phyloP scores from a whole-genome alignment of 64 coral and sea anemone species.

The Stylophora pistillata region DNA sequence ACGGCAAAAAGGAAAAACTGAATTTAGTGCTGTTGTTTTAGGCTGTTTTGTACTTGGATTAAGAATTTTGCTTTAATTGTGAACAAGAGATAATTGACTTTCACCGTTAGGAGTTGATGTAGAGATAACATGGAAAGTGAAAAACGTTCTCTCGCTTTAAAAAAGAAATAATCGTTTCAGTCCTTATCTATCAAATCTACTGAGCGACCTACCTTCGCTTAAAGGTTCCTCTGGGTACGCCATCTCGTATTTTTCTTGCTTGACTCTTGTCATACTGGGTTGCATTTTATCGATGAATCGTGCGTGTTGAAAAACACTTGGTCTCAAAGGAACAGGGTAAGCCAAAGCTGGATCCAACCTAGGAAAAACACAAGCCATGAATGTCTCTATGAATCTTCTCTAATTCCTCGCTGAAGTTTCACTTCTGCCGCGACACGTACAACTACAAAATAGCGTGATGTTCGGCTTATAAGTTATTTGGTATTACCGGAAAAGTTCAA shows the following conservation, averaged over 20 bases:
- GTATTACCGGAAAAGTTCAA: conserved; percentile 44
- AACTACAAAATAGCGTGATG: conserved; percentile 6
- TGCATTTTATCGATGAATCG: conserved; percentile 96
- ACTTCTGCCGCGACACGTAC: neutral
- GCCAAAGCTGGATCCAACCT: conserved; percentile 87
- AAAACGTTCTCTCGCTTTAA: neutral
- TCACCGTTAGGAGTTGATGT: no score
- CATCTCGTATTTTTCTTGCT: conserved; percentile 77
- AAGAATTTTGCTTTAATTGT: no score
- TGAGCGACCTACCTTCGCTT: conserved; percentile 73
- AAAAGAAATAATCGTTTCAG: neutral
- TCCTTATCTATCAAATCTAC: neutral
- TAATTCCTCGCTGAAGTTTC: conserved; percentile 3
- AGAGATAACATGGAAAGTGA: no score
- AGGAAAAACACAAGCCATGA: conserved; percentile 41
- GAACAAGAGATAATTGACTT: no score
- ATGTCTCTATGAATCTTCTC: neutral
- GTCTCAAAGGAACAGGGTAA: conserved; percentile 77
- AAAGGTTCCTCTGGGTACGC: conserved; percentile 61
- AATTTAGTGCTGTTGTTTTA: no score
- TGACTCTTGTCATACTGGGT: conserved; percentile 59
- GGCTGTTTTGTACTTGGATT: no score
- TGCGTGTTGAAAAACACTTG: conserved; percentile 84
- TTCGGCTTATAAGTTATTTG: neutral
- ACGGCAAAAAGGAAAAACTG: no score